These are phyloP conservation scores for Nasonia oneida DNA, from an alignment of 2,888 invertebrate species.

Conservation along the genomic window DNA sequence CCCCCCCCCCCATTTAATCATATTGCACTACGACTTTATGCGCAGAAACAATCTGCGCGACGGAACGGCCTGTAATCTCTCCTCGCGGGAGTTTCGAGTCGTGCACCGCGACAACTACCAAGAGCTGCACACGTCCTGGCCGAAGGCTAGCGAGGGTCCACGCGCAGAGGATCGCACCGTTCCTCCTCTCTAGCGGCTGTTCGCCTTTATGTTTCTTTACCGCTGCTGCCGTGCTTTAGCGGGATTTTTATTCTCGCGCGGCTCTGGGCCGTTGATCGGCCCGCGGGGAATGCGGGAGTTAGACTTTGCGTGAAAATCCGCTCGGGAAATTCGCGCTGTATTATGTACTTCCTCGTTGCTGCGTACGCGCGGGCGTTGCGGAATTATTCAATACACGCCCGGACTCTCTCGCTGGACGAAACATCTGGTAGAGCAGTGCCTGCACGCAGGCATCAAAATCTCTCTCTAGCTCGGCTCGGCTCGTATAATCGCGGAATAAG, in stretches of 20 bases:
- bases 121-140: no score
- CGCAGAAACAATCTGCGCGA: not conserved
- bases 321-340: no score
- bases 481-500: not conserved
- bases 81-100: not conserved
- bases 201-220: constrained; percentile 35
- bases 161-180: no score
- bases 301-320: no score
- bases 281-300: no score
- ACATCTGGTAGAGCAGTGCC: not conserved
- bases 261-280: not conserved
- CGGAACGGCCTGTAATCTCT: not conserved
- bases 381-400: no score
- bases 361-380: no score
- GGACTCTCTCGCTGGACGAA: no score
- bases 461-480: not conserved
- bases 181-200: constrained; percentile 20
- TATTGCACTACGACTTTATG: not conserved
- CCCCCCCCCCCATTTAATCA: constrained; percentile 6
- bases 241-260: not conserved
- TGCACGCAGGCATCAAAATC: not conserved
- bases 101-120: not conserved
- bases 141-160: no score
- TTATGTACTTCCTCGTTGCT: no score
- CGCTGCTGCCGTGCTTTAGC: not conserved